These are phyloP conservation scores for Pimpla rufipes DNA, from an alignment of 2,888 invertebrate genomes.

Conservation along the genomic window DNA sequence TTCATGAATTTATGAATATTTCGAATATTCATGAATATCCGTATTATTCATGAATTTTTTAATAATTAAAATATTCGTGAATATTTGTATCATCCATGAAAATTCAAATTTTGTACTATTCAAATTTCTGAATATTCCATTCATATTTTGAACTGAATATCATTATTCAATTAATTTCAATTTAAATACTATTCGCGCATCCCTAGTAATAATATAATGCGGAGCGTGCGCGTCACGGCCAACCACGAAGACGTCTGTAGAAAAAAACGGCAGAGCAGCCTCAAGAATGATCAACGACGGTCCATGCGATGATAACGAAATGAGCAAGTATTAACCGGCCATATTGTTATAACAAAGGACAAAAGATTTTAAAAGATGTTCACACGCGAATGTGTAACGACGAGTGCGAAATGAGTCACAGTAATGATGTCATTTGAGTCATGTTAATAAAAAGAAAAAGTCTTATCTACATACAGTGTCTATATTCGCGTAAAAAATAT, in stretches of 20 bases:
- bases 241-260: neutral
- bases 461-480: too few relatives aligned
- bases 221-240: neutral
- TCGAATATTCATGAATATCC: too few relatives aligned
- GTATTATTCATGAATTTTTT: too few relatives aligned
- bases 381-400: neutral
- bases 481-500: too few relatives aligned
- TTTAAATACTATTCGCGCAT: too few relatives aligned
- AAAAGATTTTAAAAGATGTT: constrained; percentile 2
- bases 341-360: constrained; percentile 41
- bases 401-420: constrained; percentile 21
- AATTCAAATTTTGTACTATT: too few relatives aligned
- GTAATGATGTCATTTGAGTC: constrained; percentile 34
- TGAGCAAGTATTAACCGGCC: constrained; percentile 47
- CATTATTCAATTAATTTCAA: too few relatives aligned
- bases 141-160: too few relatives aligned
- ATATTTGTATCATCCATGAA: too few relatives aligned
- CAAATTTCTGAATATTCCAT: too few relatives aligned
- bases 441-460: constrained; percentile 55
- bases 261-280: neutral
- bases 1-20: too few relatives aligned
- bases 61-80: too few relatives aligned
- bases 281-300: neutral
- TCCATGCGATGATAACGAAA: constrained; percentile 27
- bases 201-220: neutral